Base-by-base conservation (phyloP, 1,140 invertebrate species). In the Nixonia krombeini region DNA sequence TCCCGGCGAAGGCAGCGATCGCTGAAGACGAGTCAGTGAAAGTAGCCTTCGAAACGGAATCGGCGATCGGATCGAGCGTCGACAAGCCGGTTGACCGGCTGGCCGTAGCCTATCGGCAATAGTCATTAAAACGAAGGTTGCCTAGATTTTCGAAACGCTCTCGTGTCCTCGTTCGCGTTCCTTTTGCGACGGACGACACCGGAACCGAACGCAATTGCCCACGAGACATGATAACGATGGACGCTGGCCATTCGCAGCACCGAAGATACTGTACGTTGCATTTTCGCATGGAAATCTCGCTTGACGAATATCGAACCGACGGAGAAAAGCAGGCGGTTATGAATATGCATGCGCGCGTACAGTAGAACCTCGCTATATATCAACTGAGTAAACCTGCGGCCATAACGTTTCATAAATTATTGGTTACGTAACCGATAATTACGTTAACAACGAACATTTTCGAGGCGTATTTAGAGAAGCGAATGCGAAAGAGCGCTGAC, bases 191-290 rank as follows among this genome's bases (percentile, higher is more conserved):
- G n/a, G n/a, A n/a, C 45, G 68, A 62, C 52, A 66, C 62, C 62
- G 56, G 62, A 62, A 70, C 55, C 45, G 35, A 46, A 18, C 42
- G 4, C 17, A 5, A 10, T 4, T 13, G 37, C 26, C 41, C 21
- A 23, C n/a, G 38, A 73, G 76, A 78, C 40, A 80, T 82, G 79
- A 81, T 79, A 77, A 74, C 71, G 49, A 83, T 81, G 81, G 78
- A 82, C 57, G 55, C 56, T 29, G 38, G 61, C 47, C 59, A 78
- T 8, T 63, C 74, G 16, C 73, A 77, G 25, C 81, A 73, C 58
- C 65, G 61, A 21, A 79, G 72, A 82, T 81, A 80, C 49, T 83
- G 78, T 81, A 81, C 42, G 76, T 74, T 69, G n/a, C n/a, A n/a
- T n/a, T n/a, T n/a, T n/a, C n/a, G n/a, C n/a, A n/a, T n/a, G n/a